Base-by-base conservation (phyloP, 1,140 invertebrate genomes). In the Holcopasites calliopsidis region DNA sequence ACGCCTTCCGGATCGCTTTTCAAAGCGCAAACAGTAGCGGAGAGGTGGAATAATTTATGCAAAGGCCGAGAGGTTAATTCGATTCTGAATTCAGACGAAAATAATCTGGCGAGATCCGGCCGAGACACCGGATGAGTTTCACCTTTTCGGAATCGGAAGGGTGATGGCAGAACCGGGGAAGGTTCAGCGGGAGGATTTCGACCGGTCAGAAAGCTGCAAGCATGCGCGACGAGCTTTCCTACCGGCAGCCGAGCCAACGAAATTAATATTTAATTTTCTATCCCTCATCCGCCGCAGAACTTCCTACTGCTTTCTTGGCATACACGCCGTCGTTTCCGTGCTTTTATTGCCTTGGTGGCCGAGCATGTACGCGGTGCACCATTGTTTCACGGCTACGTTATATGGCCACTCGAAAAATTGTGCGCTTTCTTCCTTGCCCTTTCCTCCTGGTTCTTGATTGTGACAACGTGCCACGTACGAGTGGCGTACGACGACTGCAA, bases 221-320 rank as follows among this genome's bases (percentile, higher is more conserved):
- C 76, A 84, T 85, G 80, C 69, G 81, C 78, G 80, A 88, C 85
- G 82, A 87, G 84, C 85, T 85, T 83, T 72, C 75, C 81, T 78
- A n/a, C 83, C 70, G 50, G 69, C 69, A 52, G 58, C 28, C 65
- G 49, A 62, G 70, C 71, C 49, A 60, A 73, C 74, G 60, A 84
- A 88, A 89, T 90, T 90, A 90, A 89, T 90, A 89, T 89, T 90
- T 90, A 88, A 89, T 89, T 88, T 89, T 79, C 85, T 80, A 85
- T 80, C 85, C 83, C 76, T 86, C 80, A 81, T 82, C 76, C 84
- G 76, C 79, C 73, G 82, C 82, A 77, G 85, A 86, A 85, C 74
- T 80, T 85, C 71, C 80, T 86, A 85, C 87, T 74, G 76, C 77
- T 76, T 81, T 84, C 82, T 84, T 77, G 84, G 81, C 84, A 84